Base-by-base conservation (phyloP, 2,113 vertebrate genomes). In the Dascyllus trimaculatus region DNA sequence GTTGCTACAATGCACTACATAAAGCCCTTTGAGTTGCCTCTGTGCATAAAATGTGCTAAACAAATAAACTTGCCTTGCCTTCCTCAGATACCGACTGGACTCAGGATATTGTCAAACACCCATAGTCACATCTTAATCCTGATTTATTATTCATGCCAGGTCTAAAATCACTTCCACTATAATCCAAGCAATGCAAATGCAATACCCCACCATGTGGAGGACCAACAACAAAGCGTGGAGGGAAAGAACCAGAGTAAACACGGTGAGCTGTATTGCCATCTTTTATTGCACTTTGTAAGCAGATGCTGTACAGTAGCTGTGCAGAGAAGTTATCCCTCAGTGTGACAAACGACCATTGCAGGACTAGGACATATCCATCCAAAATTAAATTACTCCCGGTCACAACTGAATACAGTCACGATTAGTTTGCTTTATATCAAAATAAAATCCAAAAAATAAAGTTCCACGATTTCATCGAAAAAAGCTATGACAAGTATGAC, bases 221-320 rank as follows among this genome's bases (percentile, higher is more conserved):
- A n/a, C n/a, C n/a, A n/a, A n/a, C n/a, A n/a, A n/a, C n/a, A n/a
- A n/a, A n/a, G n/a, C 0, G 6, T 58, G 29, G 3, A 17, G 14
- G 15, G 2, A 74, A 85, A 76, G 21, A 51, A 75, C 5, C 25
- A 57, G 25, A 56, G 53, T 29, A 25, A 75, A 58, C 11, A 4
- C 71, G 29, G 4, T 6, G 3, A 65, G 69, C 70, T 89, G 84
- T 95, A 95, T 95, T 95, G 93, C 90, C 92, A 92, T 93, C 81
- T 92, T 95, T 95, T 95, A 95, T 95, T 95, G 94, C 94, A 95
- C 93, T 90, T 95, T 88, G 73, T 90, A 94, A 95, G 93, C 94
- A 90, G 89, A 94, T 91, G 92, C 88, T 91, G 87, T 89, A 92
- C 89, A 92, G 85, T 84, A 91, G 87, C 86, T 87, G 82, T 92